Base-by-base conservation (phyloP, 2,113 vertebrate species). In the Barbus barbus region DNA sequence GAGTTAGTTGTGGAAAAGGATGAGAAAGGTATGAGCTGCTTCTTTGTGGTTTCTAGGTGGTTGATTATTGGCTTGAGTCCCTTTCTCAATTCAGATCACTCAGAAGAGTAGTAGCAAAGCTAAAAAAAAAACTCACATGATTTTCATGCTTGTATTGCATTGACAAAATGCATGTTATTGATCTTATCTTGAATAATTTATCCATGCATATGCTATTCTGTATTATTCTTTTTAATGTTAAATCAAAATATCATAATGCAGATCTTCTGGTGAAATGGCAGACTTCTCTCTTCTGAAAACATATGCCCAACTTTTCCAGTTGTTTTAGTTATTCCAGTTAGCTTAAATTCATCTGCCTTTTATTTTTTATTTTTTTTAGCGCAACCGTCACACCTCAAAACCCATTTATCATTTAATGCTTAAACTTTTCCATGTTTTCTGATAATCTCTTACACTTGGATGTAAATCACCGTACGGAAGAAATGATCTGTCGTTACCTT, bases 1-100 rank as follows among this genome's bases (percentile, higher is more conserved):
- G 89, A 92, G 16, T 87, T 93, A 41, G 20, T 80, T 0, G 38
- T 78, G 22, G 82, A 88, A 16, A 82, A 88, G 85, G 91, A 93
- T 93, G 20, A 90, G 82, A 31, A 48, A 26, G 44, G 51, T 28
- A 14, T 5, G 13, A 38, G 18, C 9, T 36, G 46, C 71, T 6
- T 28, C 60, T 28, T 26, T 63, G 38, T 26, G 65, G 65, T 13
- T 36, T 67, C 1, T 22, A 67, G 33, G 9, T 36, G 31, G 5
- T 63, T 63, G 26, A 16, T 28, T 65, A 16, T 5, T 31, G 6
- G 14, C 28, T 16, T 3, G 1, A 65, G 33, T 12, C 9, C 65
- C 9, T 38, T 11, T 38, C 38, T 69, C 13, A 69, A 18, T 69
- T 36, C 65, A 1, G 33, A 22, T 38, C 18, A 38, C 33, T 69